Conservation (phyloP, 2,797 vertebrate genomes). For the Pseudotriccus pelzelni region DNA sequence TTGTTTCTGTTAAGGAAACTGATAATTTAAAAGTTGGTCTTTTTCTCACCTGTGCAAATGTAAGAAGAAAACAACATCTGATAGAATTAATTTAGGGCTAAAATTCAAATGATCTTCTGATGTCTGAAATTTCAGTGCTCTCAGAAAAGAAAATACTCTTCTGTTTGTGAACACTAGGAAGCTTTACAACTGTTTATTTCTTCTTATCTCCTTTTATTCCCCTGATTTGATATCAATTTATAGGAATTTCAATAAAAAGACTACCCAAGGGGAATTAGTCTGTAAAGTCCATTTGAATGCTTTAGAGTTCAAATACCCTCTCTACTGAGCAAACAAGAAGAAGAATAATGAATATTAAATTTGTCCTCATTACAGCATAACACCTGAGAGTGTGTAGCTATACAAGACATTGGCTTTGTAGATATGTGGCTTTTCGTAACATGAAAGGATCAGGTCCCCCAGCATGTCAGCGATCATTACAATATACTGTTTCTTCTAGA, state of each 20-base stretch:
- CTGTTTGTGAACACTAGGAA: not conserved
- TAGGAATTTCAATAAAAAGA: not conserved
- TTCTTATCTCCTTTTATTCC: not conserved
- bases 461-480: not conserved
- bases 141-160: not conserved
- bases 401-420: not conserved
- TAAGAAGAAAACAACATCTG: not conserved
- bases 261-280: conserved; percentile 1
- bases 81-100: not conserved
- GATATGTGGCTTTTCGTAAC: not conserved
- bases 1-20: not conserved
- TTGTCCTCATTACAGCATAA: not conserved
- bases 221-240: conserved; percentile 17
- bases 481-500: not conserved
- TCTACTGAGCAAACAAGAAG: conserved; percentile 5
- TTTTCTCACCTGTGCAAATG: not conserved
- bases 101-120: not conserved
- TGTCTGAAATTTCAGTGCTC: not conserved
- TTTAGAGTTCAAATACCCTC: not conserved
- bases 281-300: conserved; percentile 25
- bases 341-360: conserved; percentile 12
- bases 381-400: not conserved
- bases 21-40: not conserved
- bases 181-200: not conserved
- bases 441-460: not conserved